Evolutionary conservation across 1,140 invertebrate species (phyloP).

Genomic region (Muscidifurax raptorellus): DNA sequence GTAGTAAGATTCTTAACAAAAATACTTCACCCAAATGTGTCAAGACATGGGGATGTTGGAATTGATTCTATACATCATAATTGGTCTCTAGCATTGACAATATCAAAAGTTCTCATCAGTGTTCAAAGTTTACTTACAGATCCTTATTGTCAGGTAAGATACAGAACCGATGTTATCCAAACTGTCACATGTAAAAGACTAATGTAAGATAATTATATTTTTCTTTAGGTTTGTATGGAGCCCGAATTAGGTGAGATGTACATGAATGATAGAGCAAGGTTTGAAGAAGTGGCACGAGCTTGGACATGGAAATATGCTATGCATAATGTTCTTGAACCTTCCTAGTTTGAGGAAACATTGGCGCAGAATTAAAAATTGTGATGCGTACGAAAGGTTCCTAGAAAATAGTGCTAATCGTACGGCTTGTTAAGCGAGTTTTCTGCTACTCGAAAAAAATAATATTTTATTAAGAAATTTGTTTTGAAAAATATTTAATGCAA

Average conservation of each 20-base stretch:
- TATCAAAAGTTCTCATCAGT: constrained; percentile 92
- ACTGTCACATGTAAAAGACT: neutral
- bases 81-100: constrained; percentile 94
- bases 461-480: constrained; percentile 50
- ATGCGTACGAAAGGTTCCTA: constrained; percentile 50
- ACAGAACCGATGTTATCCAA: neutral
- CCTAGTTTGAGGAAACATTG: constrained; percentile 57
- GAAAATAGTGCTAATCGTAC: constrained; percentile 50
- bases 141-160: constrained; percentile 87
- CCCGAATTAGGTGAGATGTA: constrained; percentile 90
- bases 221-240: constrained; percentile 90
- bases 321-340: constrained; percentile 84
- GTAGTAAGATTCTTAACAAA: constrained; percentile 92
- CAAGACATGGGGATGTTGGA: constrained; percentile 95
- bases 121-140: constrained; percentile 95
- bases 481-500: constrained; percentile 45
- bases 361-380: constrained; percentile 47
- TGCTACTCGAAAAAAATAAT: constrained; percentile 45
- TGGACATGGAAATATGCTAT: constrained; percentile 97
- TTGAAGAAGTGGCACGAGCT: constrained; percentile 87
- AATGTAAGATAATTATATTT: constrained; percentile 12
- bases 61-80: constrained; percentile 97
- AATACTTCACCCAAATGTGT: constrained; percentile 96
- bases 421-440: constrained; percentile 46
- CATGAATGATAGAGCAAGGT: constrained; percentile 82